Evolutionary conservation across 2,797 vertebrate species (phyloP).

Genomic region (Sebastes alutus): DNA sequence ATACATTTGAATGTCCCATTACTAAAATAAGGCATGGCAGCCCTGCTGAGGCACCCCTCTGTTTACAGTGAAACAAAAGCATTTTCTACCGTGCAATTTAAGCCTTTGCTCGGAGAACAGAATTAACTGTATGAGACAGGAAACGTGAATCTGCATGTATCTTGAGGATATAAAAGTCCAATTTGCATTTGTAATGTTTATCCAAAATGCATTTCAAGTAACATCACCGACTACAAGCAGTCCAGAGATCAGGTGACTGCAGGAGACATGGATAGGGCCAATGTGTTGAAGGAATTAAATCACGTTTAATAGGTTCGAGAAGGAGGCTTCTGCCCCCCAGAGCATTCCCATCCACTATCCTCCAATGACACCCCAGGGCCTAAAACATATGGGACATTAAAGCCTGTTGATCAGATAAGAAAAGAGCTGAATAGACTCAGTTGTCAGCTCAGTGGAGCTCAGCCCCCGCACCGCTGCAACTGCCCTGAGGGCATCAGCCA

Average conservation of each 20-base stretch:
- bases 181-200: background rate
- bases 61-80: background rate
- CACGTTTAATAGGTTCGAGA: background rate
- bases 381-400: background rate
- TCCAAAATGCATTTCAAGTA: background rate
- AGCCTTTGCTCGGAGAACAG: background rate
- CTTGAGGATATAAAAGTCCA: background rate
- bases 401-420: background rate
- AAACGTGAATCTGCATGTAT: background rate
- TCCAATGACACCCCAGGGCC: background rate
- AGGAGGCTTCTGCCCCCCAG: background rate
- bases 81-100: background rate
- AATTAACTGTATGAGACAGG: background rate
- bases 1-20: background rate
- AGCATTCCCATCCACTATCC: background rate
- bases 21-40: background rate
- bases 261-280: background rate
- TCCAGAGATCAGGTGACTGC: background rate
- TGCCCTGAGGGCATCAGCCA: background rate
- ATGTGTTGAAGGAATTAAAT: background rate
- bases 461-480: background rate
- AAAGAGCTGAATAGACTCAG: background rate
- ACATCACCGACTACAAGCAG: background rate
- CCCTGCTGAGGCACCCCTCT: background rate
- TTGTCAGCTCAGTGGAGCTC: slow-evolving; percentile 3